These are phyloP conservation scores for Dromiciops gliroides DNA, from an alignment of 2,113 vertebrate genomes.

Conservation along the genomic window DNA sequence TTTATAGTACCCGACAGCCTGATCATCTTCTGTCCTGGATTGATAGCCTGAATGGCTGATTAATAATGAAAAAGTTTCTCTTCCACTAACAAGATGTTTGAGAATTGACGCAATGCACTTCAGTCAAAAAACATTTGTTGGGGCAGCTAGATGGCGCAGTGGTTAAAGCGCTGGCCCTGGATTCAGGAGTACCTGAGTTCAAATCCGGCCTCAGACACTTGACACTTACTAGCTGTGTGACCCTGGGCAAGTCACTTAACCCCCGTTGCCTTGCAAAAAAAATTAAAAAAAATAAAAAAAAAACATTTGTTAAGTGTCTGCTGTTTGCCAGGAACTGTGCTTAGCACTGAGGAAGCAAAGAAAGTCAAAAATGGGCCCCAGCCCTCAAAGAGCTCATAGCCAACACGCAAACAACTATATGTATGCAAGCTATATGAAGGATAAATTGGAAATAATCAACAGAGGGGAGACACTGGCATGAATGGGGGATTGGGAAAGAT, in stretches of 20 bases:
- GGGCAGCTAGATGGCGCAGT: too few relatives aligned
- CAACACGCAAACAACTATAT: background rate
- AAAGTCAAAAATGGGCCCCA: background rate
- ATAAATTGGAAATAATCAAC: background rate
- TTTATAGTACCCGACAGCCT: conserved; percentile 7
- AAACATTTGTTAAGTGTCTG: background rate
- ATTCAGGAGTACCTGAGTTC: too few relatives aligned
- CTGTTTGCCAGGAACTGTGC: background rate
- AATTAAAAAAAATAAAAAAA: too few relatives aligned
- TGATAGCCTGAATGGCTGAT: background rate
- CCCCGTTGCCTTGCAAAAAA: too few relatives aligned
- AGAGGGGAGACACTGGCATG: background rate
- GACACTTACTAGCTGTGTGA: too few relatives aligned
- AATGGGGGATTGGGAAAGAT: background rate
- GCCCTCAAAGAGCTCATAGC: background rate
- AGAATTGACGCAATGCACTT: background rate
- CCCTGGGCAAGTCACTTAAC: too few relatives aligned
- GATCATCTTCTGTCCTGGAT: background rate
- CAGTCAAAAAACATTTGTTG: background rate
- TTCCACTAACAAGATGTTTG: background rate
- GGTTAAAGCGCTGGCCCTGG: too few relatives aligned
- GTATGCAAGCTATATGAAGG: background rate
- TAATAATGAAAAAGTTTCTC: background rate
- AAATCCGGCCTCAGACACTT: too few relatives aligned
- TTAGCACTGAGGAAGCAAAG: background rate